Percentiles rank a stretch among this genome's conserved stretches.
Conservation (phyloP, 2,888 invertebrate species). For the Tupiocoris notatus region DNA sequence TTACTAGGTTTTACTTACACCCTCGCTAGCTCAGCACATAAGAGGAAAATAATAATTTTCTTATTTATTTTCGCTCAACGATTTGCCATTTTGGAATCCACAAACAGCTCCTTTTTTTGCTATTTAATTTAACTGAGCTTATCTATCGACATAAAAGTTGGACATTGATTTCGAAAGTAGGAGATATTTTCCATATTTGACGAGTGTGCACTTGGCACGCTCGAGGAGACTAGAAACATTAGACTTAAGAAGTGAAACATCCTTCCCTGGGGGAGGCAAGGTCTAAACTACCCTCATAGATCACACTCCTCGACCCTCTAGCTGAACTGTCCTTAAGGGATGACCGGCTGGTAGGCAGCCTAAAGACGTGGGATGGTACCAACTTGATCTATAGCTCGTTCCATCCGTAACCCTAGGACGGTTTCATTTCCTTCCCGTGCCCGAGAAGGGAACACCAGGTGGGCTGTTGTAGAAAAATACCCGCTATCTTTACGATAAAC, state of each 20-base stretch:
- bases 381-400: slow-evolving; percentile 41
- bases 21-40: too few relatives aligned
- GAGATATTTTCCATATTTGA: too few relatives aligned
- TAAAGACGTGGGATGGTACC: background rate
- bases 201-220: too few relatives aligned
- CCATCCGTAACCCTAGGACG: slow-evolving; percentile 43
- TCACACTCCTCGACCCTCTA: slow-evolving; percentile 22
- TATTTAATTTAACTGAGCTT: too few relatives aligned
- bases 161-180: too few relatives aligned
- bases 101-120: background rate
- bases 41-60: too few relatives aligned
- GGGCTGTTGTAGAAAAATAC: background rate
- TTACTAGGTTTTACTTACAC: too few relatives aligned
- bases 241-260: slow-evolving; percentile 17
- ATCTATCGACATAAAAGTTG: too few relatives aligned
- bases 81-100: too few relatives aligned
- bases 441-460: background rate
- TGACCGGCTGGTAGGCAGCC: background rate
- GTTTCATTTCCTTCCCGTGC: background rate
- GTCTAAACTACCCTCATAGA: slow-evolving; percentile 33
- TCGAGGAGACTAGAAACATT: background rate
- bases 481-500: background rate
- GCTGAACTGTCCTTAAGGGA: slow-evolving; percentile 32
- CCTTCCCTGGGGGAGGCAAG: slow-evolving; percentile 25
- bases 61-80: too few relatives aligned